These are phyloP conservation scores for Drosophila orena DNA, from an alignment of 1,140 invertebrate genomes.

Conservation along the genomic window DNA sequence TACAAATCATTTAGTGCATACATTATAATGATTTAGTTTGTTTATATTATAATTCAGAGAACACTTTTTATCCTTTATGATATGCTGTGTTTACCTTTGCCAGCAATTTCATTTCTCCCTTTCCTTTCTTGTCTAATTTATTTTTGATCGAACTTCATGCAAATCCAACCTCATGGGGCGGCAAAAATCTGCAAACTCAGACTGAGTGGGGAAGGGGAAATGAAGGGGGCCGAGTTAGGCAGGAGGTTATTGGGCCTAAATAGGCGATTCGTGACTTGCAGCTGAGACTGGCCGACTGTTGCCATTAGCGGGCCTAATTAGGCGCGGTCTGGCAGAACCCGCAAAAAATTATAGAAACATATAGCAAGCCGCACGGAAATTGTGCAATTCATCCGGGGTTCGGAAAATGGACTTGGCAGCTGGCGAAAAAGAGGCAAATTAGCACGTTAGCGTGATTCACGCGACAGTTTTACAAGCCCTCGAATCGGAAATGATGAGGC, in stretches of 20 bases:
- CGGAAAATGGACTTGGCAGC: conserved; percentile 22
- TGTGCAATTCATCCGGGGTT: conserved; percentile 69
- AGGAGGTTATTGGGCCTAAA: conserved; percentile 59
- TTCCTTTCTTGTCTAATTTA: background rate
- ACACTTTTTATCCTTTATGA: background rate
- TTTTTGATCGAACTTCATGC: conserved; percentile 66
- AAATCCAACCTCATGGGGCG: conserved; percentile 64
- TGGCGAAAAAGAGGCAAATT: conserved; percentile 61
- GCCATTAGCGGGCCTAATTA: conserved; percentile 74
- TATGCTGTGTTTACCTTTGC: conserved; percentile 19
- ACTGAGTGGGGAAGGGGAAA: conserved; percentile 9
- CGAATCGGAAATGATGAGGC: conserved; percentile 4
- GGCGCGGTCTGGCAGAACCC: conserved; percentile 54
- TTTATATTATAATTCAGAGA: background rate
- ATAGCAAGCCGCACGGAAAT: conserved; percentile 68
- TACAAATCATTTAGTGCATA: background rate
- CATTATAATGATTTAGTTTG: background rate
- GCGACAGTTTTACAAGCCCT: conserved; percentile 60
- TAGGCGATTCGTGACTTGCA: conserved; percentile 80
- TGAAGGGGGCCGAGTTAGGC: conserved; percentile 7
- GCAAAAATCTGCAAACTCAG: conserved; percentile 69
- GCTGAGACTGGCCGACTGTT: conserved; percentile 70
- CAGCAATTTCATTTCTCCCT: background rate
- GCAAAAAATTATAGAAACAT: conserved; percentile 46
- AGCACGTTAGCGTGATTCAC: conserved; percentile 81